These are phyloP conservation scores for Epizoanthus fatuus DNA, from an alignment of 92 coral and sea anemone species.

Conservation along the genomic window DNA sequence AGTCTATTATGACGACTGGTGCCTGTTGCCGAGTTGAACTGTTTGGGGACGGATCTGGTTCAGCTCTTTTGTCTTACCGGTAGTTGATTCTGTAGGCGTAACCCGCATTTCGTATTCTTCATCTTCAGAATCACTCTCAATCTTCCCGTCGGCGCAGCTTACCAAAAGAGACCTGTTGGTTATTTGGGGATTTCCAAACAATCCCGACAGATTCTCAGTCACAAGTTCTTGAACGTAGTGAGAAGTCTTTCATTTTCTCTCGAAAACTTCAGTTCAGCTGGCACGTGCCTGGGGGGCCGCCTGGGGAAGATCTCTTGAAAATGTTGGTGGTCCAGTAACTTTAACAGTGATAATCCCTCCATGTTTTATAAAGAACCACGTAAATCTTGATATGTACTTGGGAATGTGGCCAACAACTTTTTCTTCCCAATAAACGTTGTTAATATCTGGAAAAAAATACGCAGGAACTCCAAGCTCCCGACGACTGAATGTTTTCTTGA, in stretches of 20 bases:
- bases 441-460: neutral
- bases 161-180: slow-evolving; percentile 32
- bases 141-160: neutral
- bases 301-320: slow-evolving; percentile 35
- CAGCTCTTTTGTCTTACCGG: no score
- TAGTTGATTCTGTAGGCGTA: no score
- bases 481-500: slow-evolving; percentile 20
- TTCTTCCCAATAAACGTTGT: slow-evolving; percentile 16
- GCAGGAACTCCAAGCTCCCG: slow-evolving; percentile 19
- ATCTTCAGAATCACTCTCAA: slow-evolving; percentile 45
- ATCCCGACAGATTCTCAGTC: slow-evolving; percentile 43
- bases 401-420: slow-evolving; percentile 23
- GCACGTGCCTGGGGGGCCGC: slow-evolving; percentile 9
- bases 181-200: slow-evolving; percentile 57
- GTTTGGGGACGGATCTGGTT: no score
- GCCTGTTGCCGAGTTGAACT: no score
- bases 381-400: neutral
- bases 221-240: neutral
- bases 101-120: neutral
- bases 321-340: slow-evolving; percentile 1
- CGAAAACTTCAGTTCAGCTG: neutral
- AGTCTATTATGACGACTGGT: no score
- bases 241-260: slow-evolving; percentile 5
- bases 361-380: neutral
- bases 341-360: neutral